Evolutionary conservation across 2,888 invertebrate genomes (phyloP).

Genomic region (Lasioglossum lativentre): DNA sequence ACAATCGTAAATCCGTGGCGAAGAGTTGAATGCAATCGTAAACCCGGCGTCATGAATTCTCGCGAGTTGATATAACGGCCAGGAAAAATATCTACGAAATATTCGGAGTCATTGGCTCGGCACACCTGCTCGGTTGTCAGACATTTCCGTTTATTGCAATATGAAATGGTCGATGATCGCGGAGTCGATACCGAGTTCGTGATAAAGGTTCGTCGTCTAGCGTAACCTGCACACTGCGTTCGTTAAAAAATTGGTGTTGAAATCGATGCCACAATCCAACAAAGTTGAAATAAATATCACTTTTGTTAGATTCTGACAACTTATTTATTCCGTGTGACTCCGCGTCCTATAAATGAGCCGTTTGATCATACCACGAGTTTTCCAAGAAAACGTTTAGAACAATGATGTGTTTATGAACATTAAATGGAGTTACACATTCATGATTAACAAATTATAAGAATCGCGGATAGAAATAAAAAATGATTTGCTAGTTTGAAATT

Average conservation of each 20-base stretch:
- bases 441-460: too few relatives aligned
- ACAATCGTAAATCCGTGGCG: constrained; percentile 43
- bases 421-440: too few relatives aligned
- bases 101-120: constrained; percentile 22
- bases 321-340: too few relatives aligned
- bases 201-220: background rate
- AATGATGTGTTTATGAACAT: too few relatives aligned
- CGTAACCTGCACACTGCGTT: background rate
- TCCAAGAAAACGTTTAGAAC: too few relatives aligned
- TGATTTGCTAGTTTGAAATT: too few relatives aligned
- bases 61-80: constrained; percentile 12
- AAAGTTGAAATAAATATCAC: background rate
- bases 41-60: constrained; percentile 25
- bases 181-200: background rate
- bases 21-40: constrained; percentile 23
- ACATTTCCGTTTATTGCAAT: background rate
- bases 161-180: background rate
- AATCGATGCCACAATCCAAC: background rate
- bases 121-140: constrained; percentile 4
- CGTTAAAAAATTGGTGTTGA: background rate
- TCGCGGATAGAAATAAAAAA: too few relatives aligned
- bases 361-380: too few relatives aligned
- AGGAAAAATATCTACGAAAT: constrained; percentile 25
- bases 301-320: background rate
- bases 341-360: too few relatives aligned